Percentiles rank a stretch among this genome's conserved stretches.
These are phyloP conservation scores for Panthera leo DNA, from an alignment of 2,113 vertebrate species.

Conservation along the genomic window DNA sequence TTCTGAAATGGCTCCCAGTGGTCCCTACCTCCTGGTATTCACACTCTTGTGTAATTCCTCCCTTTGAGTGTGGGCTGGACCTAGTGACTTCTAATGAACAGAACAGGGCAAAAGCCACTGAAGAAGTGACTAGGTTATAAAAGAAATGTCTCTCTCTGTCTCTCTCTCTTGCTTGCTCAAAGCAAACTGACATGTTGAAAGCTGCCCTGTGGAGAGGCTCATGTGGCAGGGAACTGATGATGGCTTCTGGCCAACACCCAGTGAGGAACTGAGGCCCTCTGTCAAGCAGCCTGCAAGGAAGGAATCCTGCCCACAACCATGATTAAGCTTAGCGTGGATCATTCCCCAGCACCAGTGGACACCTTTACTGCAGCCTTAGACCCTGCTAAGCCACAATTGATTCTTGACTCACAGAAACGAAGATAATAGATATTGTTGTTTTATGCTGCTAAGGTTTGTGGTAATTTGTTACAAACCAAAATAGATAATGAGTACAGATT, in stretches of 20 bases:
- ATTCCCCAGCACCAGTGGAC: background rate
- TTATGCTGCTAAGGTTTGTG: background rate
- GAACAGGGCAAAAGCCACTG: background rate
- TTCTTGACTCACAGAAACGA: background rate
- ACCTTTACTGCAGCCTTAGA: background rate
- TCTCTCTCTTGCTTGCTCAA: background rate
- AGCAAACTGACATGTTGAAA: constrained; percentile 34
- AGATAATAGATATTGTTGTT: background rate
- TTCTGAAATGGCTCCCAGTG: background rate
- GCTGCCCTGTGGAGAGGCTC: background rate
- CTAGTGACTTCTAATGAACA: background rate
- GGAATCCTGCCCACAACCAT: background rate
- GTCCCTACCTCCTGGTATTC: background rate
- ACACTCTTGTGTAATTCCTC: background rate
- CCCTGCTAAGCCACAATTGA: background rate
- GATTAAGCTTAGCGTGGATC: background rate
- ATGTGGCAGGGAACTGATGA: background rate
- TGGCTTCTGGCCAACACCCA: background rate
- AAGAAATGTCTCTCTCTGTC: background rate
- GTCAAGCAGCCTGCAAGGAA: background rate
- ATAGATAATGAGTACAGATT: background rate
- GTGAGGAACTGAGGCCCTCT: background rate
- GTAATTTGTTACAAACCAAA: background rate
- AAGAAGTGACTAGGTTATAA: background rate
- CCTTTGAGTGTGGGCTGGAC: background rate